Evolutionary conservation across 2,113 vertebrate species (phyloP).

Genomic region (Syrmaticus mikado): DNA sequence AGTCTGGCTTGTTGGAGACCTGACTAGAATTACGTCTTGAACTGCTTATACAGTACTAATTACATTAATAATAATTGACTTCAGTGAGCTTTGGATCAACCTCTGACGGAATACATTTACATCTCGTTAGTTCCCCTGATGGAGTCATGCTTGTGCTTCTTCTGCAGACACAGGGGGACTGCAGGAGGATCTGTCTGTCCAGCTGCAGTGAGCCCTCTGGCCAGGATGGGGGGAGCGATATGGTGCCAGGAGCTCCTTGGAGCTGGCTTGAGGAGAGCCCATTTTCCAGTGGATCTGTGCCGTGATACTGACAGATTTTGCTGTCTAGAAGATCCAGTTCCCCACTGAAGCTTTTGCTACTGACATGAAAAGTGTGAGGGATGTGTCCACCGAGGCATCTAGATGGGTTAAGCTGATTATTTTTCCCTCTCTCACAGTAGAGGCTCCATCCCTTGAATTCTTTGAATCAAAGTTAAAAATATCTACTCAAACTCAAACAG

Average conservation of each 20-base stretch:
- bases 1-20: background rate
- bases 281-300: background rate
- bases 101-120: conserved; percentile 59
- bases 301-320: fast-evolving
- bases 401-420: background rate
- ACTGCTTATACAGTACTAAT: conserved; percentile 53
- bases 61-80: conserved; percentile 68
- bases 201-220: background rate
- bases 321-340: background rate
- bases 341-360: background rate
- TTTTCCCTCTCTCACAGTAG: background rate
- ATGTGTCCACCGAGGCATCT: background rate
- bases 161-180: background rate
- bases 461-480: background rate
- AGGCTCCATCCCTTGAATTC: background rate
- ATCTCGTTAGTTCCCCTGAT: conserved; percentile 33
- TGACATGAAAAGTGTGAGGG: fast-evolving
- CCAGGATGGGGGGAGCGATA: background rate
- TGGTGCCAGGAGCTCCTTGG: background rate
- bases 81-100: conserved; percentile 50
- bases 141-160: background rate
- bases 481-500: background rate
- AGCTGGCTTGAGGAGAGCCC: fast-evolving
- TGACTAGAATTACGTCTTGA: conserved; percentile 45
- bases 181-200: background rate